These are phyloP conservation scores for Chinchilla lanigera DNA, from an alignment of 2,113 vertebrate species.

Conservation along the genomic window DNA sequence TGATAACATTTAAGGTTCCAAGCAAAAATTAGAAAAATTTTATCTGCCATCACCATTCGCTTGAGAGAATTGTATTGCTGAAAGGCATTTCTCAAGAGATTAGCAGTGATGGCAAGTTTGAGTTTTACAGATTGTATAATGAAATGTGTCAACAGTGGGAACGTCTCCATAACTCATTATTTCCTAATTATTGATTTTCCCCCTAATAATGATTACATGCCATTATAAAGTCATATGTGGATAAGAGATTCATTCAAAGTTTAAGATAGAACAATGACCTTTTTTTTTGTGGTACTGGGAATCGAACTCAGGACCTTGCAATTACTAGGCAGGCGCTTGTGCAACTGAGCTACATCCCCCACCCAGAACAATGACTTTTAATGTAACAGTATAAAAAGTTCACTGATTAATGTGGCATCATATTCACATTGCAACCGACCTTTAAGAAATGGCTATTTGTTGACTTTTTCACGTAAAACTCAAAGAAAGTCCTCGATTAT, in stretches of 20 bases:
- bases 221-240: constrained; percentile 10
- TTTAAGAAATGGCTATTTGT: background rate
- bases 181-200: background rate
- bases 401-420: background rate
- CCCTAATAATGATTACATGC: background rate
- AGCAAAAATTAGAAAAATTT: constrained; percentile 22
- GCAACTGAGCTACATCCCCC: no score
- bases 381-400: background rate
- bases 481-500: background rate
- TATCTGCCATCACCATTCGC: background rate
- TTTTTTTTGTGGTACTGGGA: no score
- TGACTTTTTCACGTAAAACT: constrained; percentile 8
- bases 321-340: no score
- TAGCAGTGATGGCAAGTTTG: background rate
- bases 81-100: background rate
- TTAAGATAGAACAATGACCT: background rate
- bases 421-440: background rate
- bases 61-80: background rate
- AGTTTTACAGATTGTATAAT: background rate
- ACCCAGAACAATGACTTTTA: constrained; percentile 12
- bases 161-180: background rate
- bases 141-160: background rate
- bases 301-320: no score
- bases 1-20: constrained; percentile 21
- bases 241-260: background rate